Evolutionary conservation across 2,888 invertebrate species (phyloP).

Genomic region (Callinectes sapidus): DNA sequence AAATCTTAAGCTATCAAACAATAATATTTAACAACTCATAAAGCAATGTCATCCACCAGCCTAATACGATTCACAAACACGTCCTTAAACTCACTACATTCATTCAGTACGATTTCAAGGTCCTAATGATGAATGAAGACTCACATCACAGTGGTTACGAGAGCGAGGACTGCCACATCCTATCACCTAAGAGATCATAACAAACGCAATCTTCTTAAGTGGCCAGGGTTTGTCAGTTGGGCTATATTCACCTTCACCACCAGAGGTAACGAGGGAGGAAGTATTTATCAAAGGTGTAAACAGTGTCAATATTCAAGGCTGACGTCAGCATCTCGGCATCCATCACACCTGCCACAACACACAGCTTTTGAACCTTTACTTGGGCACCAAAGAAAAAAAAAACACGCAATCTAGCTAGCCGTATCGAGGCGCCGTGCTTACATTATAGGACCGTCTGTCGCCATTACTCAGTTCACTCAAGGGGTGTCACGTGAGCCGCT

Average conservation of each 20-base stretch:
- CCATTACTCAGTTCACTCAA: not conserved
- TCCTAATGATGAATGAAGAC: not conserved
- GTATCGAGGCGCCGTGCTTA: constrained; percentile 6
- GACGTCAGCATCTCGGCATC: constrained; percentile 2
- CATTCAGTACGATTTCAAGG: not conserved
- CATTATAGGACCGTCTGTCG: constrained; percentile 6
- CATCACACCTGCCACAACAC: constrained; percentile 30
- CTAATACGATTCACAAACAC: not conserved
- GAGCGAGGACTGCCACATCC: not conserved
- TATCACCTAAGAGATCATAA: not conserved
- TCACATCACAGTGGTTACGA: not conserved
- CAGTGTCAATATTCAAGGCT: constrained; percentile 31
- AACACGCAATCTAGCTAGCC: constrained; percentile 4
- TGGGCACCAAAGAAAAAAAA: not conserved
- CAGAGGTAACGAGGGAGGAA: not conserved
- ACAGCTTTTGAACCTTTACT: not conserved
- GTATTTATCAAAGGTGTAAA: constrained; percentile 8
- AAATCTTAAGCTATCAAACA: too few relatives aligned
- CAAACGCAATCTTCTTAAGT: not conserved
- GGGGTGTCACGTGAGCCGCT: constrained; percentile 8
- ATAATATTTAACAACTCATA: too few relatives aligned
- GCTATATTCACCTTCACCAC: not conserved
- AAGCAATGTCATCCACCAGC: not conserved
- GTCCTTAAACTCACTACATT: not conserved
- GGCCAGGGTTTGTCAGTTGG: not conserved